Conservation (phyloP, 23 tunicate genomes). For the Botrylloides violaceus region DNA sequence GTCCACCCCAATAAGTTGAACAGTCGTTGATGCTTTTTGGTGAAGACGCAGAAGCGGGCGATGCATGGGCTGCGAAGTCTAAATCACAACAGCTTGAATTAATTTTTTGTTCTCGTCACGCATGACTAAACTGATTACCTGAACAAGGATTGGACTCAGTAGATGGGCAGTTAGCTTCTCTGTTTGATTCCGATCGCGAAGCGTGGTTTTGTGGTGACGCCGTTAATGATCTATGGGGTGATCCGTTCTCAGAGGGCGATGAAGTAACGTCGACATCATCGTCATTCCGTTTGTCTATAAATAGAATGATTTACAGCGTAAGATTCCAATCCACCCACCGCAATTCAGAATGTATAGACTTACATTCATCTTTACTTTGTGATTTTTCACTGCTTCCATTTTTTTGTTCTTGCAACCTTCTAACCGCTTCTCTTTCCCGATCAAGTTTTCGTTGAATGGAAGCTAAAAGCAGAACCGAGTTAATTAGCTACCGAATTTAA, state of each 20-base stretch:
- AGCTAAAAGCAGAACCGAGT: background rate
- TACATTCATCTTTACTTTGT: background rate
- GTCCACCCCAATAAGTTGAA: background rate
- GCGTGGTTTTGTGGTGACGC: background rate
- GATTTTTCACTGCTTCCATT: background rate
- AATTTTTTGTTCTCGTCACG: background rate
- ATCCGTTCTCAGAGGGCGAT: background rate
- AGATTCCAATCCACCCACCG: too few species aligned
- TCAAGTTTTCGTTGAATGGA: constrained; percentile 13
- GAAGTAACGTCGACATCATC: background rate
- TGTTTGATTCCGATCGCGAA: background rate
- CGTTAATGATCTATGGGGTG: background rate
- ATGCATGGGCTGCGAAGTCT: constrained; percentile 6
- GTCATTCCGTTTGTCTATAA: background rate
- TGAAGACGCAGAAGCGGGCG: constrained; percentile 4
- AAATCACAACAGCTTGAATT: background rate
- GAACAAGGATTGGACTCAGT: background rate
- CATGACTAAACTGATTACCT: background rate
- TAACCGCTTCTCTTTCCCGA: constrained; percentile 12
- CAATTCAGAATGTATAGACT: too few species aligned
- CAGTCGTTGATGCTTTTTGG: constrained; percentile 8
- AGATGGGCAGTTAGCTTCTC: background rate
- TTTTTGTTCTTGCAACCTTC: constrained; percentile 10
- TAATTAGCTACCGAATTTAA: background rate
- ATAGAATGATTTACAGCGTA: background rate